Evolutionary conservation across 2,113 vertebrate species (phyloP).

Genomic region (Chionomys nivalis): DNA sequence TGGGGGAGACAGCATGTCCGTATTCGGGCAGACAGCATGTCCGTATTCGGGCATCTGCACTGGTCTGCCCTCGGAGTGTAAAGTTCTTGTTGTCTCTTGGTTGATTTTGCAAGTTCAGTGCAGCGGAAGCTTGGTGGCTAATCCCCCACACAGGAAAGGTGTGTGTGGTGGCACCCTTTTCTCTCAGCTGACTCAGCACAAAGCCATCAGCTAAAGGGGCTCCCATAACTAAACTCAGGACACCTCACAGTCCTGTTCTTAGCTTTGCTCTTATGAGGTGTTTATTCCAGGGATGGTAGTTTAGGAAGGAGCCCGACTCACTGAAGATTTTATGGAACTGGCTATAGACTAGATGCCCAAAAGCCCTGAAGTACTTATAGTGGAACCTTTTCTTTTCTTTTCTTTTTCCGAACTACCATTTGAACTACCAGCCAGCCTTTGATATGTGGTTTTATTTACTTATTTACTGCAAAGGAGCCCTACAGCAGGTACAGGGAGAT

Average conservation of each 20-base stretch:
- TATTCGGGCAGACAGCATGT: no score
- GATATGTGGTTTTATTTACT: neutral
- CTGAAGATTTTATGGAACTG: neutral
- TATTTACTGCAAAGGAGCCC: neutral
- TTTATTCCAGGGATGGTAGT: neutral
- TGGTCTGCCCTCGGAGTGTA: neutral
- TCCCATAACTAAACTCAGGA: neutral
- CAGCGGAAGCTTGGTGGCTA: neutral
- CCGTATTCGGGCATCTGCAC: no score
- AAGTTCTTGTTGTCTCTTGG: neutral
- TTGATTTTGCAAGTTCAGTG: neutral
- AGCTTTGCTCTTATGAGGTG: neutral
- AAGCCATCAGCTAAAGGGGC: no score
- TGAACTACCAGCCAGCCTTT: neutral
- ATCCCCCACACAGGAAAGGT: neutral
- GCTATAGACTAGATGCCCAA: neutral
- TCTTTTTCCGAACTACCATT: no score
- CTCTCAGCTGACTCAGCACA: neutral
- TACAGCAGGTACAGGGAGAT: neutral
- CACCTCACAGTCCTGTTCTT: neutral
- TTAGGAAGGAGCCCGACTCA: neutral
- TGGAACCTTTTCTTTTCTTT: no score
- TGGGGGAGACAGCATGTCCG: no score
- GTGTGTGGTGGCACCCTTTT: no score
- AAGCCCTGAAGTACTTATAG: neutral